Percentiles rank a stretch among this genome's conserved stretches.
These are phyloP conservation scores for Acrocephalus scirpaceus DNA, from an alignment of 2,797 vertebrate genomes.

Conservation along the genomic window DNA sequence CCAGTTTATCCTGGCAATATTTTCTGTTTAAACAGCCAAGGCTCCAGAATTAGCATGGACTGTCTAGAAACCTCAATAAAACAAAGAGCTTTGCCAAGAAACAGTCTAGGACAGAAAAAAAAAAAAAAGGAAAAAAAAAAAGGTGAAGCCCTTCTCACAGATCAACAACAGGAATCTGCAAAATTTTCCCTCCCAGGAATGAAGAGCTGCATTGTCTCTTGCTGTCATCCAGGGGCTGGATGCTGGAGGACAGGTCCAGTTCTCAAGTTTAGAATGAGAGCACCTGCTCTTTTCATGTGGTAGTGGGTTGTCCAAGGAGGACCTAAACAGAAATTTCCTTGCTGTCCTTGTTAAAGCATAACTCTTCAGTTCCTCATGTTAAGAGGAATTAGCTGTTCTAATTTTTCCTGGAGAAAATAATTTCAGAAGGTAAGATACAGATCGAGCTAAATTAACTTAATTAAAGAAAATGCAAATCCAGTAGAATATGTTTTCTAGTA, in stretches of 20 bases:
- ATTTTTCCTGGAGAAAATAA: constrained; percentile 12
- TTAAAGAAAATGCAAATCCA: constrained; percentile 46
- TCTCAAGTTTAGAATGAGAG: not conserved
- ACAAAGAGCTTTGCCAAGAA: constrained; percentile 10
- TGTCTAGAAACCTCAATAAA: constrained; percentile 10
- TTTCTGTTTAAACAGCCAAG: not conserved
- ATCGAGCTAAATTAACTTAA: constrained; percentile 22
- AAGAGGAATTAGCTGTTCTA: not conserved
- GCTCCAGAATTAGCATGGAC: not conserved
- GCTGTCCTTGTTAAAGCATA: not conserved
- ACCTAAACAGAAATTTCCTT: not conserved
- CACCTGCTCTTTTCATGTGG: not conserved
- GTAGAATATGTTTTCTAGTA: not conserved
- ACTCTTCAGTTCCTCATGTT: not conserved
- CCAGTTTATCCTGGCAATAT: constrained; percentile 9
- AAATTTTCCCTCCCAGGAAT: not conserved
- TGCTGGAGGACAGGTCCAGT: not conserved
- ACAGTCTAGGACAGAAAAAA: not conserved
- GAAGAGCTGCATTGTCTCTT: not conserved
- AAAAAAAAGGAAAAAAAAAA: not conserved
- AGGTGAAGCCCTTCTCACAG: not conserved
- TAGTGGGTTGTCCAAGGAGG: not conserved
- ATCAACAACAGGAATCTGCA: not conserved
- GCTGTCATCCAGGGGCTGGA: not conserved
- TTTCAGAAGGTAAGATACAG: constrained; percentile 15